Percentiles rank a stretch among this genome's conserved stretches.
These are phyloP conservation scores for Chrysodeixis includens DNA, from an alignment of 2,888 invertebrate species.

Conservation along the genomic window DNA sequence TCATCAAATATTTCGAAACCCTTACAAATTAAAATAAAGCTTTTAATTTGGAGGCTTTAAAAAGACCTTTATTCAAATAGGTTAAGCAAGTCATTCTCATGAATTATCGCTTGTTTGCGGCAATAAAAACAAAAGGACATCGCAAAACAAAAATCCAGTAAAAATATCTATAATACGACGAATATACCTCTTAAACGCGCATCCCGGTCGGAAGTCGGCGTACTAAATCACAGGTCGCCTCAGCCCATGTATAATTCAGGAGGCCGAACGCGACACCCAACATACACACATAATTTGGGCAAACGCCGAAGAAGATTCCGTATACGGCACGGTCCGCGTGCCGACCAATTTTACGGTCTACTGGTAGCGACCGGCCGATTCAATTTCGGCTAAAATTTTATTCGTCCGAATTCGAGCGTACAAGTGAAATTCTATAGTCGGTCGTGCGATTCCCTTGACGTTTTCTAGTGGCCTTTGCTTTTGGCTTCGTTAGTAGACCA, in stretches of 20 bases:
- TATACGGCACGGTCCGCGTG: constrained; percentile 74
- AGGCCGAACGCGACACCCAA: constrained; percentile 79
- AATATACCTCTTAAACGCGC: constrained; percentile 77
- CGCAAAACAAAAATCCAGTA: constrained; percentile 53
- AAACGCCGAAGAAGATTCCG: constrained; percentile 81
- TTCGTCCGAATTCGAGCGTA: constrained; percentile 82
- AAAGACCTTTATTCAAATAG: not conserved
- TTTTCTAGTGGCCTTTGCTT: constrained; percentile 72
- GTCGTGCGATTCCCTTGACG: constrained; percentile 73
- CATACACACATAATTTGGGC: constrained; percentile 75
- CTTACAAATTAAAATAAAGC: constrained; percentile 4
- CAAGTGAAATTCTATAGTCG: constrained; percentile 83
- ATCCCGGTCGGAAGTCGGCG: constrained; percentile 71
- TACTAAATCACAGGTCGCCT: constrained; percentile 84
- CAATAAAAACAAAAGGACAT: constrained; percentile 32
- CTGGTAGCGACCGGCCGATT: constrained; percentile 82
- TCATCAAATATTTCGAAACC: not conserved
- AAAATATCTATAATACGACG: constrained; percentile 73
- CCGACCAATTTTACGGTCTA: constrained; percentile 87
- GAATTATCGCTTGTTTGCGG: constrained; percentile 7
- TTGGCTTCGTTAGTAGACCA: constrained; percentile 65
- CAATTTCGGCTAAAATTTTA: constrained; percentile 88
- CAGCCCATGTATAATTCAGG: constrained; percentile 85
- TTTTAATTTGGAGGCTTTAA: not conserved
- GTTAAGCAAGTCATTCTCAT: constrained; percentile 3